Evolutionary conservation across 2,797 vertebrate species (phyloP), one percentile per base, ranked within the genome.

Genomic region (Mormyrus proboscirostris): DNA sequence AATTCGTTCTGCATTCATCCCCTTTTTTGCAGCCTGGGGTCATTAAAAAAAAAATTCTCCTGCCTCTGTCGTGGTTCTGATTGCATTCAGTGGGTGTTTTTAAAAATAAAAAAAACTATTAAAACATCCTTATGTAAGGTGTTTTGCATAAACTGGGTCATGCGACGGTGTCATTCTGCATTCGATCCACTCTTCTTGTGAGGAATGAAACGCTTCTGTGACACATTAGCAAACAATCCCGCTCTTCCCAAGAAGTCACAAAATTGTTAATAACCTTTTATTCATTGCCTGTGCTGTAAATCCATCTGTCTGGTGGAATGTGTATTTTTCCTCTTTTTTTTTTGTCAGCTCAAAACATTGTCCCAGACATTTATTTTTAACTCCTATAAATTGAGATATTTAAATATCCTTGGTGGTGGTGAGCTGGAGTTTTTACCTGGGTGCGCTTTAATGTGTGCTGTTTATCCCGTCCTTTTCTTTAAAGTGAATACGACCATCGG

Each of bases 241-340:
- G 4, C 19, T 57, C 53, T 25, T 85, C 51, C 22, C 25, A 7
- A 38, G 25, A 38, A 38, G 50, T 87, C 10, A 50, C 22, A 38
- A 38, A 19, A 57, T 55, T 57, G 47, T 12, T 85, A 85, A 73
- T 50, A 88, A 79, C 19, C 38, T 55, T 89, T 85, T 69, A 59
- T 55, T 62, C 90, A 79, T 57, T 87, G 69, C 6, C 33, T 91
- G 38, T 41, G 59, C 76, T 89, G 91, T 89, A 91, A 57, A 90
- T 90, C 76, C 55, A 59, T 93, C 90, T 86, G 69, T 93, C 90
- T 87, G 90, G 69, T 76, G 8, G 51, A 93, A 92, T 90, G 91
- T 86, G 7, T 82, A n/a, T 47, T 73, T 79, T 76, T 0, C 19
- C 65, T 79, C 12, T 38, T 38, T 4, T 76, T 76, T 38, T 19